phyloP scores from a whole-genome alignment of 2,797 vertebrate genomes.

The Spea hammondii region DNA sequence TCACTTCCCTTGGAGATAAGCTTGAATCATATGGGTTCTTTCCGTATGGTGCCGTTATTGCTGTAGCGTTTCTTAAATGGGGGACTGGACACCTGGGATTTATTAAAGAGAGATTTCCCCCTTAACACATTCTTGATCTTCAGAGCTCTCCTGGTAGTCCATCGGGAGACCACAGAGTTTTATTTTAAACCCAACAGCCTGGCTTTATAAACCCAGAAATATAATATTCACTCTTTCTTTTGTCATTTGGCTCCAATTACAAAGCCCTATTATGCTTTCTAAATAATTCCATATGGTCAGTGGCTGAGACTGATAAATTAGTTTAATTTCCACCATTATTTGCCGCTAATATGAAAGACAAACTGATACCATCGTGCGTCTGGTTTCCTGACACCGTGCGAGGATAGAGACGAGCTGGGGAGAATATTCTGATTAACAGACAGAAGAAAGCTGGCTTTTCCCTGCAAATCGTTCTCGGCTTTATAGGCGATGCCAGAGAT shows the following conservation, averaged over 20 bases:
- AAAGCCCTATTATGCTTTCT: slow-evolving; percentile 36
- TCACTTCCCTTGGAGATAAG: too few species aligned
- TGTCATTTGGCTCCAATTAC: slow-evolving; percentile 33
- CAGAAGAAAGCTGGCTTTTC: too few species aligned
- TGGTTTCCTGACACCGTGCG: not conserved
- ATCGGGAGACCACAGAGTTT: slow-evolving; percentile 12
- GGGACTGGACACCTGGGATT: slow-evolving; percentile 16
- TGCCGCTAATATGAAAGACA: slow-evolving; percentile 26
- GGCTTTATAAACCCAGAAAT: not conserved
- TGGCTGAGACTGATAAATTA: slow-evolving; percentile 31
- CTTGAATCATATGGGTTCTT: not conserved
- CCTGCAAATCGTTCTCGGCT: too few species aligned
- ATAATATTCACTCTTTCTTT: not conserved
- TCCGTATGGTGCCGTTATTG: not conserved
- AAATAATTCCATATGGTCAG: slow-evolving; percentile 43
- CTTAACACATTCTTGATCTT: slow-evolving; percentile 28
- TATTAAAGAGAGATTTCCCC: slow-evolving; percentile 13
- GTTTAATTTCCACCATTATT: slow-evolving; percentile 24
- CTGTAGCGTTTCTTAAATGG: not conserved
- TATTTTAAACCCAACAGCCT: not conserved
- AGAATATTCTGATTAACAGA: too few species aligned
- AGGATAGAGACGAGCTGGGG: too few species aligned
- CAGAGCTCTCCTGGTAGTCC: slow-evolving; percentile 14
- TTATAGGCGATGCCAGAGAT: too few species aligned
- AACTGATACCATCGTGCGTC: not conserved